Evolutionary conservation across 2,113 vertebrate species (phyloP).

Genomic region (Pteronura brasiliensis): DNA sequence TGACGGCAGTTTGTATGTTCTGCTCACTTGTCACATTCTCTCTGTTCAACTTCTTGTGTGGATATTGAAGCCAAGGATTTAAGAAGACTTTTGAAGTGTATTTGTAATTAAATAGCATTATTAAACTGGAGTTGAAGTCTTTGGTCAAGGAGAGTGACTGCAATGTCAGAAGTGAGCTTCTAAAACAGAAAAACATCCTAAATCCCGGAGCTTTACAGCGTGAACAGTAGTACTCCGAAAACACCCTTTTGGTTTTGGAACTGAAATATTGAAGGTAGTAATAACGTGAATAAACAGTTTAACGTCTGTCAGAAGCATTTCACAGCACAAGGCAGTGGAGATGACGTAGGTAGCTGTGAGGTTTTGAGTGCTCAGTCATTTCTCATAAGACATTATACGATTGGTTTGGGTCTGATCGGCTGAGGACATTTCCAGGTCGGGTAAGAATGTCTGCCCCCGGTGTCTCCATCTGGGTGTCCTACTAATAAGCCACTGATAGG

Average conservation of each 20-base stretch:
- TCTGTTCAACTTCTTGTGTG: not conserved
- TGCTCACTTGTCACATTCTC: not conserved
- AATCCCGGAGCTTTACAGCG: not conserved
- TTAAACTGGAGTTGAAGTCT: not conserved
- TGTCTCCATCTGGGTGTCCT: not conserved
- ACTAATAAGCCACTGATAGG: not conserved
- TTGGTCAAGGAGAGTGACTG: not conserved
- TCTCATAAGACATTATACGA: not conserved
- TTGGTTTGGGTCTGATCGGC: not conserved
- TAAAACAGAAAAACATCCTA: not conserved
- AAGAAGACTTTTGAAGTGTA: not conserved
- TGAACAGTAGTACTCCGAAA: not conserved
- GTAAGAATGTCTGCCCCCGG: not conserved
- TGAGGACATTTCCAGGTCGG: not conserved
- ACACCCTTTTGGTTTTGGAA: not conserved
- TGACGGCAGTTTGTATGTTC: not conserved
- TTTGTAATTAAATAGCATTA: not conserved
- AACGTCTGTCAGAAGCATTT: not conserved
- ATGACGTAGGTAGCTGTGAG: not conserved
- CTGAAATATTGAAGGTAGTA: not conserved
- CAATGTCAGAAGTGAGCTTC: not conserved
- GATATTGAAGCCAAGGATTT: not conserved
- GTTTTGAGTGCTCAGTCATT: not conserved
- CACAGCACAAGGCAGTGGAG: not conserved
- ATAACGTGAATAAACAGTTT: not conserved